These are phyloP conservation scores for Himalopsyche kuldschensis DNA, from an alignment of 2,888 invertebrate species.

Conservation along the genomic window DNA sequence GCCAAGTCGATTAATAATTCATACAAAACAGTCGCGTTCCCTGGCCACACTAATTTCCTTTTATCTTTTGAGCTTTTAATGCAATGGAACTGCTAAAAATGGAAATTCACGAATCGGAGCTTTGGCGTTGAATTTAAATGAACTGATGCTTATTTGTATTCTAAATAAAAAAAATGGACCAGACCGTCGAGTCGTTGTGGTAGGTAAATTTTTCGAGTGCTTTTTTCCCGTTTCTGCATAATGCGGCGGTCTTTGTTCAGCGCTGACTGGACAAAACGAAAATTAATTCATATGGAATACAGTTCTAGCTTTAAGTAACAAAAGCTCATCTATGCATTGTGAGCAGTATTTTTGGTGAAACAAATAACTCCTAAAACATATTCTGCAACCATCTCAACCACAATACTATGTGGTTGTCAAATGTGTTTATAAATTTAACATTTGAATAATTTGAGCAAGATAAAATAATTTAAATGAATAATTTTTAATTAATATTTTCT, in stretches of 20 bases:
- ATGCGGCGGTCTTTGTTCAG: background rate
- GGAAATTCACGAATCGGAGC: constrained; percentile 36
- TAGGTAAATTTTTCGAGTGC: background rate
- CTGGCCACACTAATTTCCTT: constrained; percentile 34
- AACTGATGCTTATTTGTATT: constrained; percentile 33
- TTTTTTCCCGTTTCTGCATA: background rate
- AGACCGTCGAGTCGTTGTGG: background rate
- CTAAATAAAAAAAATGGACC: constrained; percentile 18
- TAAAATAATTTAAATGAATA: no score
- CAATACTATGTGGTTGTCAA: no score
- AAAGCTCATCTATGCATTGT: background rate
- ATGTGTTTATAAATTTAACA: no score
- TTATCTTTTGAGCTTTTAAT: constrained; percentile 37
- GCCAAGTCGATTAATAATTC: constrained; percentile 34
- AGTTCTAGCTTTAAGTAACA: background rate
- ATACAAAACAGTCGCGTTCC: constrained; percentile 9
- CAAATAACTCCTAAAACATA: background rate
- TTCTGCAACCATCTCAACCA: no score
- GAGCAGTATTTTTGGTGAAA: background rate
- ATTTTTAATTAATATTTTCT: no score
- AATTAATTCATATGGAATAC: background rate
- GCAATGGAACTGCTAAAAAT: constrained; percentile 35
- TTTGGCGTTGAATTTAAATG: constrained; percentile 36
- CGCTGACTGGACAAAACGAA: background rate
- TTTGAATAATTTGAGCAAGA: no score